phyloP scores from a whole-genome alignment of 2,797 vertebrate species.

The Scolopax rusticola region DNA sequence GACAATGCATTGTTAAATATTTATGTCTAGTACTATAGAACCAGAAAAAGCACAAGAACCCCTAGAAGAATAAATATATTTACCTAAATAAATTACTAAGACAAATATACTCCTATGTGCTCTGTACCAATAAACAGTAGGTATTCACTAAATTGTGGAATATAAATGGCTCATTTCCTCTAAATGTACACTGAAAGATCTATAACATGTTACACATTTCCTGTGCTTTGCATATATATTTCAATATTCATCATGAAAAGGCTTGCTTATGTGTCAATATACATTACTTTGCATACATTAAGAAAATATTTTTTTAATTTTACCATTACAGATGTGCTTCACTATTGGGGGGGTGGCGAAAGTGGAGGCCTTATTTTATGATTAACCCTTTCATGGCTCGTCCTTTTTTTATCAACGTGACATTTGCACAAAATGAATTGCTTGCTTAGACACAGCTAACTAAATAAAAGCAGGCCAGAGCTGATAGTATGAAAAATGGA shows the following conservation, averaged over 20 bases:
- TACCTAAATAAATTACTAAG: slow-evolving; percentile 90
- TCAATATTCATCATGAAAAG: slow-evolving; percentile 90
- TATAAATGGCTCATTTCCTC: slow-evolving; percentile 90
- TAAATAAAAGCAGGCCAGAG: slow-evolving; percentile 99
- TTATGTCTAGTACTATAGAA: slow-evolving; percentile 85
- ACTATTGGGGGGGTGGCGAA: background rate
- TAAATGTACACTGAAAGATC: slow-evolving; percentile 88
- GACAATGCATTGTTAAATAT: slow-evolving; percentile 89
- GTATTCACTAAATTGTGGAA: slow-evolving; percentile 90
- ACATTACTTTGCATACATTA: slow-evolving; percentile 89
- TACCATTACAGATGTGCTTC: slow-evolving; percentile 78
- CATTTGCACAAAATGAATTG: slow-evolving; percentile 99
- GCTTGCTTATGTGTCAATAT: slow-evolving; percentile 86
- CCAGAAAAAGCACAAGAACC: slow-evolving; percentile 82
- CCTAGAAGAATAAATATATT: slow-evolving; percentile 89
- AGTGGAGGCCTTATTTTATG: slow-evolving; percentile 81
- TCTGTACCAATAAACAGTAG: slow-evolving; percentile 89
- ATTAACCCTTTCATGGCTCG: slow-evolving; percentile 91
- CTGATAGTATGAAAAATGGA: slow-evolving; percentile 99
- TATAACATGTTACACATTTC: slow-evolving; percentile 86
- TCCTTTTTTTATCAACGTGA: slow-evolving; percentile 90
- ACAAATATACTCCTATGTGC: slow-evolving; percentile 88
- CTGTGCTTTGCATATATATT: slow-evolving; percentile 90
- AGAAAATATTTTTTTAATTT: slow-evolving; percentile 79
- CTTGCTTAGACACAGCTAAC: slow-evolving; percentile 99